A percentile compares a stretch with the other conserved stretches of the same genome.
These are phyloP conservation scores for Vannuccia rotundouncinata DNA, from an alignment of 2,888 invertebrate species.

Conservation along the genomic window DNA sequence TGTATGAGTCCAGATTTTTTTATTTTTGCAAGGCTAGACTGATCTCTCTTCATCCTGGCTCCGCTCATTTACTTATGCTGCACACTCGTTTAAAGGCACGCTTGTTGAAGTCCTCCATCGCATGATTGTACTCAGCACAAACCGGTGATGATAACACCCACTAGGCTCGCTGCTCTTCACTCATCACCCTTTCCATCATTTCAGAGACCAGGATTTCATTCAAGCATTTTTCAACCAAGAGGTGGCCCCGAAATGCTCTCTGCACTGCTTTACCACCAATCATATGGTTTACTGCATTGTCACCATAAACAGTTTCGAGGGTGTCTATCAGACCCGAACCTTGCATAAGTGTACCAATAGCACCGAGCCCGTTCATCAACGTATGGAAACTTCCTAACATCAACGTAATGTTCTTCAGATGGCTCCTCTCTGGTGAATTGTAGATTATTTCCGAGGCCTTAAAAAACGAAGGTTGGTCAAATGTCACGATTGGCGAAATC, in stretches of 20 bases:
- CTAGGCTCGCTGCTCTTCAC: constrained; percentile 40
- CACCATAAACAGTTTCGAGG: constrained; percentile 31
- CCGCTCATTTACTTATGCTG: constrained; percentile 40
- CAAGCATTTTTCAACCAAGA: constrained; percentile 38
- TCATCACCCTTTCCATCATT: constrained; percentile 36
- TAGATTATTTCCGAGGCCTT: constrained; percentile 30
- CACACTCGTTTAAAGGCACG: constrained; percentile 37
- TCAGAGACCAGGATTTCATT: constrained; percentile 36
- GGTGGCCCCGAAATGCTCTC: constrained; percentile 39
- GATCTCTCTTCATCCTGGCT: constrained; percentile 39
- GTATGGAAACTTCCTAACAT: constrained; percentile 37
- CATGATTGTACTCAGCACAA: constrained; percentile 38
- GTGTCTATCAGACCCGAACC: constrained; percentile 28
- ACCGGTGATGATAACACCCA: constrained; percentile 40
- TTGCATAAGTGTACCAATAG: constrained; percentile 35
- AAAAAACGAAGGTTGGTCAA: constrained; percentile 34
- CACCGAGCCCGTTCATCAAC: constrained; percentile 36
- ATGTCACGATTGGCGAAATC: constrained; percentile 32
- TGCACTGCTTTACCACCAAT: constrained; percentile 36
- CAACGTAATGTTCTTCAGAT: constrained; percentile 27
- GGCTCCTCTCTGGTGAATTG: constrained; percentile 34
- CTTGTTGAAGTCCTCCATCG: constrained; percentile 41
- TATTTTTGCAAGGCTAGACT: constrained; percentile 35
- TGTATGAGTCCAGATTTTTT: constrained; percentile 28
- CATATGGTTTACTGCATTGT: constrained; percentile 37